Base-by-base conservation (phyloP, 2,888 invertebrate species). In the Pycnomerus fuliginosus region DNA sequence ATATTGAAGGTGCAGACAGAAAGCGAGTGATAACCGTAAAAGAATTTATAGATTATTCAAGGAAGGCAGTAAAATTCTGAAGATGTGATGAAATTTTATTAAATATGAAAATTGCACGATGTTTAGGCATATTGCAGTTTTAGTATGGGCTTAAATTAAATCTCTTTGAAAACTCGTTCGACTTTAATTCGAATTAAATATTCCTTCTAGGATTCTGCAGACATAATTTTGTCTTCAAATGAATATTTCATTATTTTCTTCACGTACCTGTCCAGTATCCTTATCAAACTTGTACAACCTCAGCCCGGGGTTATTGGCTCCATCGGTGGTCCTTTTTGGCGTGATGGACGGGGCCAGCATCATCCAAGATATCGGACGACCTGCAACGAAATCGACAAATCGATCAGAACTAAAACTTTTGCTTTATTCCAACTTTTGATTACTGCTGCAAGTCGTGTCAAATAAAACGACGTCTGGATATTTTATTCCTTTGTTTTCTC, bases 231-330 rank as follows among this genome's bases (percentile, higher is more conserved):
- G 5, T 20, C 5, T n/a, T n/a, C 40, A 25, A 15, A 43, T 36
- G 43, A 43, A 43, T 43, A 43, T 43, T 43, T 43, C 31, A 36
- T 20, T 17, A 16, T 29, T 33, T 27, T 33, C 33, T 35, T 15
- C 43, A 64, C 70, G 72, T 73, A 89, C 89, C 80, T 90, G 87
- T 59, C 91, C 91, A 35, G 87, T 84, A 66, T 85, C 85, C 52
- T 87, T 88, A 71, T 93, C 88, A 69, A 92, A 94, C 73, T 90
- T 89, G 76, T 91, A 93, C 30, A 93, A 82, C 52, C 94, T 80
- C 49, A 94, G 75, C 24, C 90, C 90, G 1, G 93, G 93, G 73
- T 94, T 94, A 65, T 91, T 91, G 37, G 88, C 82, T 24, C 86
- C 85, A 28, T 83, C 80, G 20, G 79, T 80, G 39, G 85, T 85